Evolutionary conservation across 2,113 vertebrate species (phyloP), one percentile per base, ranked within the genome.

Genomic region (Smithornis capensis): DNA sequence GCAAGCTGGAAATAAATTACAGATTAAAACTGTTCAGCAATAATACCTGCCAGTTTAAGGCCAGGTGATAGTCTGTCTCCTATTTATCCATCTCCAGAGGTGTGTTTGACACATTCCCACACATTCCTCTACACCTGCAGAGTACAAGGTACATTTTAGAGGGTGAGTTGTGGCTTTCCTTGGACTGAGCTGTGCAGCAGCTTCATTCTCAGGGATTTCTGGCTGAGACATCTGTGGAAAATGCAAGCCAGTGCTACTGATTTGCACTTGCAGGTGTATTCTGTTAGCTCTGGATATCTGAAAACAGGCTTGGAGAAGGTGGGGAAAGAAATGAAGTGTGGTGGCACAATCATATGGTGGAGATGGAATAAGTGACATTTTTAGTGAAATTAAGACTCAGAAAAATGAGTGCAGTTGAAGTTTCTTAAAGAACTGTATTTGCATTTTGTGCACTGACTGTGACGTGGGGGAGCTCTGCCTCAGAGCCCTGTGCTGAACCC

Each of bases 41-140:
- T 7, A 76, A 23, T 24, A 84, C 4, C 59, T 63, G 53, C 63
- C 64, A 35, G 40, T 59, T 55, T 28, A 42, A 68, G 38, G 42
- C 42, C 6, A 70, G 49, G 19, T 50, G 27, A 10, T 37, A 22
- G 38, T 22, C 27, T 25, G 25, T 50, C 7, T 49, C 14, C 14
- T 56, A 4, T 79, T 63, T 28, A 37, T 44, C n/a, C 60, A 0
- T 62, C 90, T 62, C 40, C 40, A 73, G 67, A 76, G 40, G 8
- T 50, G 12, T 4, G 14, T 16, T 27, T 84, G 62, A 40, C 9
- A 9, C 31, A 19, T 35, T 50, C 63, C 8, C 7, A 4, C 2
- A 1, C 4, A 3, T 17, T 9, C 33, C 33, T 44, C 40, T 19
- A 0, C 27, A 8, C 44, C 56, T 24, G n/a, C n/a, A 24, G n/a